These are phyloP conservation scores for Oncorhynchus tshawytscha DNA, from an alignment of 2,113 vertebrate species.

Conservation along the genomic window DNA sequence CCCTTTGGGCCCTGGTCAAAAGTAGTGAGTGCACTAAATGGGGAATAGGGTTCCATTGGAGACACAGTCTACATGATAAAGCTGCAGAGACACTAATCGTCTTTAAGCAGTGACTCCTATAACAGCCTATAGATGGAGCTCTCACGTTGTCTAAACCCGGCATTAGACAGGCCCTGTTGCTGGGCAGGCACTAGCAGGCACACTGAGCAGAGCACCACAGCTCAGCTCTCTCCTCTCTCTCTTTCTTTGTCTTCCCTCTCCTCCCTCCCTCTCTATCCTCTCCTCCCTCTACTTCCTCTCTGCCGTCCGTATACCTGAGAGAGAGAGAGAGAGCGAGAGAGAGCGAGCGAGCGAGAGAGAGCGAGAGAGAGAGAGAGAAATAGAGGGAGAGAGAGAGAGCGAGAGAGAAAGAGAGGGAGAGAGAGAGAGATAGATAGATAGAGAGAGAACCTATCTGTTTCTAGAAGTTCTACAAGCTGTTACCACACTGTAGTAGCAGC, in stretches of 20 bases:
- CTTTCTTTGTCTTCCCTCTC: neutral
- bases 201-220: slow-evolving; percentile 54
- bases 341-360: slow-evolving; percentile 1
- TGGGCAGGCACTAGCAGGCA: slow-evolving; percentile 38
- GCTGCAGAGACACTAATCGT: slow-evolving; percentile 23
- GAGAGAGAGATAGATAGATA: neutral
- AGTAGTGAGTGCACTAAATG: too few species aligned
- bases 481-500: slow-evolving; percentile 23
- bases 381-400: too few species aligned
- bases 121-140: slow-evolving; percentile 79
- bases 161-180: slow-evolving; percentile 66
- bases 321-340: neutral
- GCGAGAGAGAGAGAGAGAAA: too few species aligned
- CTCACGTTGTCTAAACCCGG: slow-evolving; percentile 76
- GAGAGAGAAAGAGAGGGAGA: too few species aligned
- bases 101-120: slow-evolving; percentile 72
- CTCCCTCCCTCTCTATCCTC: neutral
- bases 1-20: too few species aligned
- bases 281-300: slow-evolving; percentile 28
- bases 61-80: too few species aligned
- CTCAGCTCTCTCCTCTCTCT: neutral
- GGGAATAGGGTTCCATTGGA: too few species aligned
- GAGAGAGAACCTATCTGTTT: slow-evolving; percentile 5
- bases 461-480: slow-evolving; percentile 33
- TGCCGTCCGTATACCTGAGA: slow-evolving; percentile 29